phyloP scores from a whole-genome alignment of 2,888 invertebrate genomes.

The Plagodis dolabraria region DNA sequence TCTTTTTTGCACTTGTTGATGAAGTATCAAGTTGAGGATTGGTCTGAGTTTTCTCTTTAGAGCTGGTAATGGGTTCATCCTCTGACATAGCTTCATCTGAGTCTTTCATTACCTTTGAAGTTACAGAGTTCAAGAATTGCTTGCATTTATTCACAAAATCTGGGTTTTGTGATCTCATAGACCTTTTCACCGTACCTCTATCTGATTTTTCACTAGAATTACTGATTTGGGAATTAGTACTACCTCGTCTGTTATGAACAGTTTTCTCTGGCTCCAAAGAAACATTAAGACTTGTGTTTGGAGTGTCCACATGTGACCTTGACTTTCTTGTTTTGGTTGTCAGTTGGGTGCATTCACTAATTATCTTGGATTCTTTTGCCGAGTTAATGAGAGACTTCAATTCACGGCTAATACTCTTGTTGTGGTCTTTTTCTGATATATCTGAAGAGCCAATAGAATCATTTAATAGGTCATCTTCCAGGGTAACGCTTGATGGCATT shows the following conservation, averaged over 20 bases:
- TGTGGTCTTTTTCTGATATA: slow-evolving; percentile 67
- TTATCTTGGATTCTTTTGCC: slow-evolving; percentile 88
- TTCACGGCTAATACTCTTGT: slow-evolving; percentile 82
- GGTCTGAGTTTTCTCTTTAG: slow-evolving; percentile 47
- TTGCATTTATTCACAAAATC: slow-evolving; percentile 87
- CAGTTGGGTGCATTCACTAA: slow-evolving; percentile 84
- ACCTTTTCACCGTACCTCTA: slow-evolving; percentile 64
- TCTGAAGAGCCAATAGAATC: slow-evolving; percentile 63
- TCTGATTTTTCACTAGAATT: slow-evolving; percentile 72
- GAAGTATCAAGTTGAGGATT: slow-evolving; percentile 39
- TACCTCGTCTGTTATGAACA: slow-evolving; percentile 59
- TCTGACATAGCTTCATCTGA: slow-evolving; percentile 62
- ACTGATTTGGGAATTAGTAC: slow-evolving; percentile 67
- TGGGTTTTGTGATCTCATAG: slow-evolving; percentile 87
- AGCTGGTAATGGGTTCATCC: slow-evolving; percentile 43
- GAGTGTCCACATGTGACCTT: slow-evolving; percentile 71
- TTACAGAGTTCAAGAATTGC: slow-evolving; percentile 84
- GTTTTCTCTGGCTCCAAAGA: slow-evolving; percentile 66
- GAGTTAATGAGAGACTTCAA: slow-evolving; percentile 87
- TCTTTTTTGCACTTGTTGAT: slow-evolving; percentile 49
- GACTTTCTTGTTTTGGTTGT: slow-evolving; percentile 79
- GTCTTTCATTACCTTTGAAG: slow-evolving; percentile 61
- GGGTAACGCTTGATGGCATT: slow-evolving; percentile 1
- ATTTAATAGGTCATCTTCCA: slow-evolving; percentile 57
- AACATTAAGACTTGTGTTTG: slow-evolving; percentile 71